Evolutionary conservation across 2,888 invertebrate genomes (phyloP), one percentile per base, ranked within the genome.

Genomic region (Agonopterix arenella): DNA sequence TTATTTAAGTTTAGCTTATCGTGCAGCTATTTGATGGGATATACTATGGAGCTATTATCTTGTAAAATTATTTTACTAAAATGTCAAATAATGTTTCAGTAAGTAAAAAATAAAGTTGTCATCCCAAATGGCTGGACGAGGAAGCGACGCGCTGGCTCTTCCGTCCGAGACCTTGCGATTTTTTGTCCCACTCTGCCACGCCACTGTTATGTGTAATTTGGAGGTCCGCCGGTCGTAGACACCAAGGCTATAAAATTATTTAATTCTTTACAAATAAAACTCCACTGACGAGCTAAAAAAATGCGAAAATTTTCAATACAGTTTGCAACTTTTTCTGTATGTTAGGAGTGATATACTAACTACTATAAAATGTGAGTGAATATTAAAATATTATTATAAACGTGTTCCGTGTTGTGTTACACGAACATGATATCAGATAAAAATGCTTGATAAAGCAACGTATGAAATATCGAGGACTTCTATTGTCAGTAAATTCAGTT

Each of bases 201-300:
- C 78, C 72, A 80, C 80, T 84, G 85, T 85, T 86, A 84, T 89
- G 89, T 88, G 88, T 89, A 85, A 84, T 88, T 89, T 88, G 82
- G 84, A 88, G 89, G 88, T 89, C 88, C 85, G 73, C 69, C 76
- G 80, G 84, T 85, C 82, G 76, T 76, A 73, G 69, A 71, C 68
- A 60, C 70, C 78, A 77, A 82, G 76, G 80, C 70, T 75, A 65
- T 71, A 64, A 18, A 18, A 37, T 41, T 44, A 38, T 13, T 40
- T 47, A 16, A 47, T 13, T 36, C 16, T 28, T 5, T 38, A 8
- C 44, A 13, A 42, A 28, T 16, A 11, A 45, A 48, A 45, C 38
- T 28, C 44, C 44, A 45, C 13, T 43, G 47, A 36, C 41, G 10
- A 28, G 43, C 28, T 5, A 28, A 28, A 28, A 28, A 5, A 28